Evolutionary conservation across 2,888 invertebrate species (phyloP).

Genomic region (Brachyptera risi): DNA sequence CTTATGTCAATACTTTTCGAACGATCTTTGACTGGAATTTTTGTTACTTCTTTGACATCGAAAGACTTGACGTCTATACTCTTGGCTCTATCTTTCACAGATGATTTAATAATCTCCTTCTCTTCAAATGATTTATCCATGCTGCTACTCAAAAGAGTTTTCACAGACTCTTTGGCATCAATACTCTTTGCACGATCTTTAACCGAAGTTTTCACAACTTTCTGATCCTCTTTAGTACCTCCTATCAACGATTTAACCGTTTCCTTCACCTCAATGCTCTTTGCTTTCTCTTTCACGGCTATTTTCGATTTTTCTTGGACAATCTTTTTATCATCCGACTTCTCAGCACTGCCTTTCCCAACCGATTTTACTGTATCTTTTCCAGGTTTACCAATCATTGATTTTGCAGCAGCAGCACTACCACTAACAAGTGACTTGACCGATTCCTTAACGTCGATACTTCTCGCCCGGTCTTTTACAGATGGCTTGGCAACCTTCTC

Average conservation of each 20-base stretch:
- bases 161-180: conserved; percentile 7
- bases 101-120: conserved; percentile 2
- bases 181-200: conserved; percentile 14
- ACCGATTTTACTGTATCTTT: background rate
- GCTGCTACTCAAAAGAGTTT: background rate
- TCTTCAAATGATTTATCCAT: background rate
- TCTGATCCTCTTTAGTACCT: background rate
- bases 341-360: background rate
- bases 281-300: conserved; percentile 30
- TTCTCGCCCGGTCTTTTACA: conserved; percentile 12
- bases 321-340: background rate
- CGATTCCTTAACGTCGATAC: conserved; percentile 10
- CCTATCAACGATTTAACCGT: conserved; percentile 1
- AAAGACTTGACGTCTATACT: conserved; percentile 7
- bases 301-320: conserved; percentile 13
- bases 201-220: conserved; percentile 3
- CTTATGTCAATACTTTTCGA: conserved; percentile 13
- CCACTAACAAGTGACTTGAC: background rate
- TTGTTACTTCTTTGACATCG: conserved; percentile 8
- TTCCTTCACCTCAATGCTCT: conserved; percentile 20
- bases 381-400: background rate
- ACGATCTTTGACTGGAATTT: conserved; percentile 12
- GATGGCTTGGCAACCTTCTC: conserved; percentile 1
- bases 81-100: conserved; percentile 19
- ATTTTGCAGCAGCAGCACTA: too few species aligned